phyloP scores from a whole-genome alignment of 2,113 vertebrate genomes.

The Labeo catla region DNA sequence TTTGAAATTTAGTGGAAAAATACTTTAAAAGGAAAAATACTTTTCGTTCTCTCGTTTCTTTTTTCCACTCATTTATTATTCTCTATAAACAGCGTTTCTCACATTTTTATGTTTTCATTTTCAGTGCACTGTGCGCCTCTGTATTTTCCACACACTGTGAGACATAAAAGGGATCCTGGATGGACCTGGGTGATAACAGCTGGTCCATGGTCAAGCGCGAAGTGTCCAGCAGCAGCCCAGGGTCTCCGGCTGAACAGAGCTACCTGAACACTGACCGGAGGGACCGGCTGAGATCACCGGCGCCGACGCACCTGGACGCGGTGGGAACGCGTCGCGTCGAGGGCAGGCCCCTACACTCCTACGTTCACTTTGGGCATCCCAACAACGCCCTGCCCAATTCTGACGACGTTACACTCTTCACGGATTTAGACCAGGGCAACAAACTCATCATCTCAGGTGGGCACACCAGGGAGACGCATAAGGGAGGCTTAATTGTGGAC shows the following conservation, averaged over 20 bases:
- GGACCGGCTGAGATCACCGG: slow-evolving; percentile 79
- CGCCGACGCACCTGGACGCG: slow-evolving; percentile 73
- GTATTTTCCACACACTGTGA: slow-evolving; percentile 65
- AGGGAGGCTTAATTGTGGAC: slow-evolving; percentile 81
- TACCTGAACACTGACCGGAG: slow-evolving; percentile 79
- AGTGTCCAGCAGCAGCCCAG: slow-evolving; percentile 80
- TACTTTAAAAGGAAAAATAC: too few species aligned
- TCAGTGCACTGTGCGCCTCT: slow-evolving; percentile 68
- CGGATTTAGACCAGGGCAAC: slow-evolving; percentile 92
- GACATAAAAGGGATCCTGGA: slow-evolving; percentile 86
- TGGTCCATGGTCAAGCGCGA: slow-evolving; percentile 94
- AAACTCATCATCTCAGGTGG: slow-evolving; percentile 90
- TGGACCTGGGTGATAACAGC: slow-evolving; percentile 94
- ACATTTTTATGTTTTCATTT: slow-evolving; percentile 33
- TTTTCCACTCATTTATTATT: not conserved
- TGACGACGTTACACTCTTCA: slow-evolving; percentile 92
- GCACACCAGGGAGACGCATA: slow-evolving; percentile 70
- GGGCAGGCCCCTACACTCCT: slow-evolving; percentile 80
- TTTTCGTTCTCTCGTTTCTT: not conserved
- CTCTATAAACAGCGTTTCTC: not conserved
- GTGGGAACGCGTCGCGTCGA: slow-evolving; percentile 75
- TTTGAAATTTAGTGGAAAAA: not conserved
- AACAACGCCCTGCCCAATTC: slow-evolving; percentile 75
- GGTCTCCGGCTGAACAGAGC: slow-evolving; percentile 78
- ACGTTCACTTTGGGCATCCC: slow-evolving; percentile 82